Evolutionary conservation across 2,113 vertebrate species (phyloP).

Genomic region (Solenodon paradoxus): DNA sequence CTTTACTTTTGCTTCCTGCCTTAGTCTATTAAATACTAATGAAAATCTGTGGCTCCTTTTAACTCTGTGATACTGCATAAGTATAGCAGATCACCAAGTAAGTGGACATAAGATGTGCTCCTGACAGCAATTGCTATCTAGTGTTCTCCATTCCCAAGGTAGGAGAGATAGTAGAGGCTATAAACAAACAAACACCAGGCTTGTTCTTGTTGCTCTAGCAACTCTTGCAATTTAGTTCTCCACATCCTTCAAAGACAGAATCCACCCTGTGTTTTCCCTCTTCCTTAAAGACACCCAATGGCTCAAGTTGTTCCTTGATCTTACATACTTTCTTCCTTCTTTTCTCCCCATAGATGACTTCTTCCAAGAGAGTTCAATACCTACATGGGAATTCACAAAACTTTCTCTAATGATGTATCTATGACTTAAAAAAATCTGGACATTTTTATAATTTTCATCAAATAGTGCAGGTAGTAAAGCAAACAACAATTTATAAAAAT

Average conservation of each 20-base stretch:
- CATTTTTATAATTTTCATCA: background rate
- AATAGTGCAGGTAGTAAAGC: background rate
- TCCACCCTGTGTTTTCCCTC: rapidly evolving
- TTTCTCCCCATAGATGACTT: too few species aligned
- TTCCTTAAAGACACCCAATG: background rate
- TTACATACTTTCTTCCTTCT: background rate
- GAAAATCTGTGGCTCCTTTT: background rate
- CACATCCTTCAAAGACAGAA: too few species aligned
- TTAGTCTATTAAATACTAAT: background rate
- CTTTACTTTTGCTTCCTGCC: background rate
- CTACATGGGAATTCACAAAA: background rate
- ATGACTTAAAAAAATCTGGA: background rate
- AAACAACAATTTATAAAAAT: background rate
- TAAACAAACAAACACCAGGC: background rate
- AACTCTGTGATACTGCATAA: background rate
- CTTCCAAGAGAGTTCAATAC: background rate
- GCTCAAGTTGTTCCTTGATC: background rate
- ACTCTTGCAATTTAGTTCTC: background rate
- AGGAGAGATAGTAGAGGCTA: background rate
- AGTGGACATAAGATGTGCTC: background rate
- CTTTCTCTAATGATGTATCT: background rate
- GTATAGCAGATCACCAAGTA: background rate
- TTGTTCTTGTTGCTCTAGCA: background rate
- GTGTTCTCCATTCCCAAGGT: background rate
- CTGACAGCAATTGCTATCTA: background rate